Percentiles rank a stretch among this genome's conserved stretches.
Evolutionary conservation across 2,113 vertebrate genomes (phyloP).

Genomic region (Phalacrocorax carbo): DNA sequence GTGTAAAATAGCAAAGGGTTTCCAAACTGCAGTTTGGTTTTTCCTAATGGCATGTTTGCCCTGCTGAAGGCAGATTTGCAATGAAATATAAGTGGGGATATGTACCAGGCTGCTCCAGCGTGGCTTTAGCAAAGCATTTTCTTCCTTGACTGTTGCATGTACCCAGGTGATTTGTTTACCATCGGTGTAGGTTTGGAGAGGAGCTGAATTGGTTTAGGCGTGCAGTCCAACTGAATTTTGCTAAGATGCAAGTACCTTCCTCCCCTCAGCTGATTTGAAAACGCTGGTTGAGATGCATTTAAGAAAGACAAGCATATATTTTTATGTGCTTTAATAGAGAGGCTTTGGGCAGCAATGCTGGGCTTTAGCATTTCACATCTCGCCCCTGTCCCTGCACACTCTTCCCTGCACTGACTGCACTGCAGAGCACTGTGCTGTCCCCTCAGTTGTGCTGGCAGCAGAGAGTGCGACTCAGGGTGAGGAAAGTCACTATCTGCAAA

Average conservation of each 20-base stretch:
- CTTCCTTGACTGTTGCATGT: not conserved
- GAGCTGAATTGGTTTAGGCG: not conserved
- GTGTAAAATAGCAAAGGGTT: not conserved
- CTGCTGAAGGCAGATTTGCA: not conserved
- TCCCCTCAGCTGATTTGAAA: not conserved
- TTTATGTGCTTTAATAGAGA: not conserved
- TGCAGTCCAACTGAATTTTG: not conserved
- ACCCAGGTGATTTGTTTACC: not conserved
- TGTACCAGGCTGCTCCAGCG: not conserved
- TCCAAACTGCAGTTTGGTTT: not conserved
- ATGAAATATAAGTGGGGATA: not conserved
- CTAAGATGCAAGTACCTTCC: not conserved
- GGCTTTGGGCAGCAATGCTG: not conserved
- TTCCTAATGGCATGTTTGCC: not conserved
- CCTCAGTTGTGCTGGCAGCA: not conserved
- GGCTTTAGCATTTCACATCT: not conserved
- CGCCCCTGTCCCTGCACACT: not conserved
- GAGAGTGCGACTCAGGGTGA: not conserved
- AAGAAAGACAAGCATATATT: not conserved
- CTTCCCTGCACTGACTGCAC: not conserved
- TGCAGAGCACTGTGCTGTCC: not conserved
- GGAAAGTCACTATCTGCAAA: not conserved
- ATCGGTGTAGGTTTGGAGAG: not conserved
- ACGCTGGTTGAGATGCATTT: not conserved
- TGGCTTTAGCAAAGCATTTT: not conserved